phyloP scores from a whole-genome alignment of 1,140 invertebrate species.

The Tetranychus urticae region DNA sequence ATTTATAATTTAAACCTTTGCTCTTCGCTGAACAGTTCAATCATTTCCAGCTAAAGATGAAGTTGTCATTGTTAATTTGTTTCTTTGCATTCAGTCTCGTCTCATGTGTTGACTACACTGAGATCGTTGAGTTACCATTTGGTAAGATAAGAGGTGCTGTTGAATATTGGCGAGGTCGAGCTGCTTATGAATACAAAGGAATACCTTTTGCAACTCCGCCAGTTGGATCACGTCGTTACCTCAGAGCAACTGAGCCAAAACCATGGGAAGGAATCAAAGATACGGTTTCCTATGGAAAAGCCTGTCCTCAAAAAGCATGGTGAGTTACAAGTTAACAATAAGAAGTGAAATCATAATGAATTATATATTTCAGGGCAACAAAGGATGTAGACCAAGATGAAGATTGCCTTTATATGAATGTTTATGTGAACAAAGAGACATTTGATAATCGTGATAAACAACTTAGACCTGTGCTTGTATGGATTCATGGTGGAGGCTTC shows the following conservation, averaged over 20 bases:
- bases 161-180: too few species aligned
- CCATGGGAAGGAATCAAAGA: background rate
- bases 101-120: too few species aligned
- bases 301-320: background rate
- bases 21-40: too few species aligned
- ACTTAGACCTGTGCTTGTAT: slow-evolving; percentile 38
- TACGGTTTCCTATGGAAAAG: background rate
- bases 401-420: slow-evolving; percentile 75
- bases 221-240: background rate
- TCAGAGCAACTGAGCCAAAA: background rate
- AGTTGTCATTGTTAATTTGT: too few species aligned
- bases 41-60: too few species aligned
- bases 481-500: slow-evolving; percentile 48
- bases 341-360: background rate
- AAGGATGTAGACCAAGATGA: slow-evolving; percentile 30
- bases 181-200: background rate
- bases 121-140: too few species aligned
- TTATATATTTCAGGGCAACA: background rate
- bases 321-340: background rate
- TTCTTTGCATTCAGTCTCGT: too few species aligned
- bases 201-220: background rate
- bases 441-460: slow-evolving; percentile 11
- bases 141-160: too few species aligned
- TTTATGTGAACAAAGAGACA: slow-evolving; percentile 38
- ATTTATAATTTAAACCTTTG: too few species aligned